Base-by-base conservation (phyloP, 1,140 invertebrate species). In the Cardiocondyla obscurior region DNA sequence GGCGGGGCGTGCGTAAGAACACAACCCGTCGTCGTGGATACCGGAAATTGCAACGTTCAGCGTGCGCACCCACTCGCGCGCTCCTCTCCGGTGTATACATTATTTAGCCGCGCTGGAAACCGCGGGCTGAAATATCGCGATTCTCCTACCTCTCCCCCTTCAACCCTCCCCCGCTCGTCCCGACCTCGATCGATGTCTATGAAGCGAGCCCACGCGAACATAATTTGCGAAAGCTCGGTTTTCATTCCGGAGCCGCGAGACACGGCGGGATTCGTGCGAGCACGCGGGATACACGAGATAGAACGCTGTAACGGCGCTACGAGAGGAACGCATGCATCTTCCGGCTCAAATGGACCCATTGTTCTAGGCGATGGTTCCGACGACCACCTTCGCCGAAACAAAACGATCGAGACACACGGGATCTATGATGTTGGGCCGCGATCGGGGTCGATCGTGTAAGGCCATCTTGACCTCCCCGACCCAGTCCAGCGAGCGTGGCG, bases 361-460 rank as follows among this genome's bases (percentile, higher is more conserved):
- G 90, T 91, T 91, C 90, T 88, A 88, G 86, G 58, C 81, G 85
- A 87, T 89, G 88, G 84, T 84, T 90, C 85, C 85, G 84, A 90
- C 89, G 89, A 90, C 88, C 89, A 90, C 85, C 88, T 83, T 84
- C 73, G 74, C 62, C 70, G 65, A 84, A 89, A 90, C 84, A 88
- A 89, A 89, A 90, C 89, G 84, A 90, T 90, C 86, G 84, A 88
- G 88, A 89, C 74, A 39, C 33, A 44, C 39, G 69, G 82, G 79
- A 90, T 89, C 83, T 85, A 88, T 83, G 73, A 65, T 33, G 42
- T 30, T 39, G 55, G 65, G 30, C 74, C 4, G 44, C 44, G 55
- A 79, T 8, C 74, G 76, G 58, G 85, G 81, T 83, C 85, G 85
- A 7, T 36, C 85, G 81, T 84, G 85, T 88, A 8, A 82, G 86